These are phyloP conservation scores for Calcarius lapponicus DNA, from an alignment of 2,797 vertebrate genomes.

Conservation along the genomic window DNA sequence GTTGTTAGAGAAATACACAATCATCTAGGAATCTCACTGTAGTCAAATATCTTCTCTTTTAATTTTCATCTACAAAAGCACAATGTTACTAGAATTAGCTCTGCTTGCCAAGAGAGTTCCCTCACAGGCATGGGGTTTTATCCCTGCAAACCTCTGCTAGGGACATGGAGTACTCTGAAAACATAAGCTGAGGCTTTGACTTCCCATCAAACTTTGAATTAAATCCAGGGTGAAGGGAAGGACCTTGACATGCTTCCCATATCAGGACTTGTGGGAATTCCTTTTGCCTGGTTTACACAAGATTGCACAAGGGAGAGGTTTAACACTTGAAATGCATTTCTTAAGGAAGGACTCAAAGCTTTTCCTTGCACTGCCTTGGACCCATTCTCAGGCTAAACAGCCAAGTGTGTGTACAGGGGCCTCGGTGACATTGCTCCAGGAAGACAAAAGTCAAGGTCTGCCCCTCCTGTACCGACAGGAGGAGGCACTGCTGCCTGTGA, in stretches of 20 bases:
- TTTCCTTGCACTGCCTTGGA: neutral
- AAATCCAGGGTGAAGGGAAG: neutral
- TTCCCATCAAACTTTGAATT: neutral
- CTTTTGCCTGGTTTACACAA: neutral
- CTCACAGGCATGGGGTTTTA: neutral
- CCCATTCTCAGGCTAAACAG: neutral
- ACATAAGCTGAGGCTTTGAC: neutral
- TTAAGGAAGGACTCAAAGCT: neutral
- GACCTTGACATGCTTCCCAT: neutral
- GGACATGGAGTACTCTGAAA: neutral
- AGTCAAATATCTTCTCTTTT: neutral
- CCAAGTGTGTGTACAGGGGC: rapidly evolving
- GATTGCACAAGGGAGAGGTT: neutral
- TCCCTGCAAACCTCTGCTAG: neutral
- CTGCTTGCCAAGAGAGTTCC: neutral
- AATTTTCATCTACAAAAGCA: neutral
- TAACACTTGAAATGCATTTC: neutral
- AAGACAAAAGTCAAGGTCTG: neutral
- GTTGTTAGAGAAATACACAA: neutral
- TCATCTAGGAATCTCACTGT: neutral
- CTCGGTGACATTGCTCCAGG: neutral
- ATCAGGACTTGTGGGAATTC: neutral
- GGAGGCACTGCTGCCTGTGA: neutral
- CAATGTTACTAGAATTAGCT: neutral
- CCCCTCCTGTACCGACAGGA: neutral